A percentile compares a stretch with the other conserved stretches of the same genome.
Evolutionary conservation across 2,888 invertebrate species (phyloP).

Genomic region (Myopa testacea): DNA sequence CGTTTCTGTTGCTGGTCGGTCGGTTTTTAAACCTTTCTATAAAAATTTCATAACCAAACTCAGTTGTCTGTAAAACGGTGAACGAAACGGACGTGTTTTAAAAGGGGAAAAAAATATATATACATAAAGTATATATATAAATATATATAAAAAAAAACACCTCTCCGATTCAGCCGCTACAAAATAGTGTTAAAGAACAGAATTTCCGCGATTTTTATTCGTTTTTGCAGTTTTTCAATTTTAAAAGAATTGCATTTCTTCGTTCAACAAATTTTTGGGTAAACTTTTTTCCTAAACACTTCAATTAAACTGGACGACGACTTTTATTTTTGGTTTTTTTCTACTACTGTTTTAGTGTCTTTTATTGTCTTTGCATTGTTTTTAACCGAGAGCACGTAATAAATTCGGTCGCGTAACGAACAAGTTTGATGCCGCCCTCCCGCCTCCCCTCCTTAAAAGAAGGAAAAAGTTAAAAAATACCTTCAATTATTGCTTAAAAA

Average conservation of each 20-base stretch:
- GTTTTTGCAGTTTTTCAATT: conserved; percentile 39
- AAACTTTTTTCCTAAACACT: no score
- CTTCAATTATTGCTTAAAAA: no score
- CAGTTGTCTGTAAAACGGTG: conserved; percentile 64
- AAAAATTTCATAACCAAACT: conserved; percentile 59
- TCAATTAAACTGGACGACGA: no score
- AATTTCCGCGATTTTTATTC: conserved; percentile 29
- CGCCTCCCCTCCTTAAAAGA: no score
- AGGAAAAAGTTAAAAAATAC: no score
- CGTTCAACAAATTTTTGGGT: not conserved
- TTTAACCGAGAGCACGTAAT: conserved; percentile 15
- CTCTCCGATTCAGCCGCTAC: not conserved
- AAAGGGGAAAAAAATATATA: conserved; percentile 11
- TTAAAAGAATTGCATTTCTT: conserved; percentile 23
- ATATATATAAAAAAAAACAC: not conserved
- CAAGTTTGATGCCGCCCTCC: conserved; percentile 32
- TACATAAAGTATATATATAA: not conserved
- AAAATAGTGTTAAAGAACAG: not conserved
- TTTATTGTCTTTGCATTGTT: not conserved
- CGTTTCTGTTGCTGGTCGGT: conserved; percentile 35
- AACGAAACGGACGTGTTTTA: conserved; percentile 58
- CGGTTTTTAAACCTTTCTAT: conserved; percentile 61
- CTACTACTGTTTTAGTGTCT: not conserved
- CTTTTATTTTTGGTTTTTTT: no score
- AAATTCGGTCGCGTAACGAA: conserved; percentile 38